phyloP scores from a whole-genome alignment of 2,888 invertebrate genomes.

The Oscheius sp. region DNA sequence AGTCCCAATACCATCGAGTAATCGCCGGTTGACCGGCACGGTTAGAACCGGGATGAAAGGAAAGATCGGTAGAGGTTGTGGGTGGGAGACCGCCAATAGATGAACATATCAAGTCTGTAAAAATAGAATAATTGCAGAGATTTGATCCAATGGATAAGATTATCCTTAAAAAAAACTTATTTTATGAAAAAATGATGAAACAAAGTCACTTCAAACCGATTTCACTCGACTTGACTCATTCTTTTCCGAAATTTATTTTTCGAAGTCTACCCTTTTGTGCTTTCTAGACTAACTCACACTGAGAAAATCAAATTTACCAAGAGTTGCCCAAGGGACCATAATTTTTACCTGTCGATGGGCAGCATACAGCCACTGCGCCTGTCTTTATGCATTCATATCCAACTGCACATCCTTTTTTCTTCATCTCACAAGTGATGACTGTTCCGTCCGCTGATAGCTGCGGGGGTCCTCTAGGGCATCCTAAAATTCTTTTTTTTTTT shows the following conservation, averaged over 20 bases:
- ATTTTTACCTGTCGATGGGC: slow-evolving; percentile 21
- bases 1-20: slow-evolving; percentile 55
- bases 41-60: slow-evolving; percentile 53
- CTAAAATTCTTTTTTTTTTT: slow-evolving; percentile 22
- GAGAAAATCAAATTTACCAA: too few relatives aligned
- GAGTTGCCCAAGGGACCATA: neutral
- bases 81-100: neutral
- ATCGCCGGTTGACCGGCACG: slow-evolving; percentile 37
- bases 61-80: slow-evolving; percentile 1
- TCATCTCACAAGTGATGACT: slow-evolving; percentile 21
- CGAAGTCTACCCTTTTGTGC: too few relatives aligned
- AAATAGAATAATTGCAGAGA: neutral
- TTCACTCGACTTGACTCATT: too few relatives aligned
- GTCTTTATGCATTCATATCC: slow-evolving; percentile 16
- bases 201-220: too few relatives aligned
- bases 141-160: neutral
- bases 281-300: too few relatives aligned
- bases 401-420: neutral
- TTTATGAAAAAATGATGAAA: too few relatives aligned
- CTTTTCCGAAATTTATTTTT: too few relatives aligned
- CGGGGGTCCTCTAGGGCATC: slow-evolving; percentile 54
- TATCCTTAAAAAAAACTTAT: too few relatives aligned
- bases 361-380: slow-evolving; percentile 9
- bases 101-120: slow-evolving; percentile 9
- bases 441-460: slow-evolving; percentile 31